Conservation (phyloP, 2,797 vertebrate species). For the Ficedula albicollis region DNA sequence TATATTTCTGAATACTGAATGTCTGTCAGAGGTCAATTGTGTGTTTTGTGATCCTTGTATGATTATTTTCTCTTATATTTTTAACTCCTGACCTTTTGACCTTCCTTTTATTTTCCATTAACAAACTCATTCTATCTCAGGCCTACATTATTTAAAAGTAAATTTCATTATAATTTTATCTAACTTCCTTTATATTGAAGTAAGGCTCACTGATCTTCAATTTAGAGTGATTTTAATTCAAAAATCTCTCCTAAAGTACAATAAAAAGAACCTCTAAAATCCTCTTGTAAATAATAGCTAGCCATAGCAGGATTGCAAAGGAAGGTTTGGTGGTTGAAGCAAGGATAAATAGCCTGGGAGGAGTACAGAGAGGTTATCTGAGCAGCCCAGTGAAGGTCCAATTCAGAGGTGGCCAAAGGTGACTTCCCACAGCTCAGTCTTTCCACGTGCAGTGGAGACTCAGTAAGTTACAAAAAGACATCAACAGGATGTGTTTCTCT, state of each 20-base stretch:
- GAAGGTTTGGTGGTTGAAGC: neutral
- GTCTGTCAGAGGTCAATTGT: neutral
- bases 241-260: neutral
- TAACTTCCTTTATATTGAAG: neutral
- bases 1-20: neutral
- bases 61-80: neutral
- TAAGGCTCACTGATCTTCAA: neutral
- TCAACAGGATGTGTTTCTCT: neutral
- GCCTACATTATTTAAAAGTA: neutral
- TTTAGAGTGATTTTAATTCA: neutral
- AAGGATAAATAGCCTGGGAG: neutral
- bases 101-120: neutral
- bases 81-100: neutral
- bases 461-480: neutral
- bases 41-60: neutral
- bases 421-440: neutral
- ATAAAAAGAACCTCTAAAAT: neutral
- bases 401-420: neutral
- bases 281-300: neutral
- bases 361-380: neutral
- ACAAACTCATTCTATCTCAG: neutral
- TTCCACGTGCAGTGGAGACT: neutral
- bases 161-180: neutral
- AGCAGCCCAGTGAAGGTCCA: neutral
- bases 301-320: neutral